These are phyloP conservation scores for Zygaena filipendulae DNA, from an alignment of 2,888 invertebrate species.

Conservation along the genomic window DNA sequence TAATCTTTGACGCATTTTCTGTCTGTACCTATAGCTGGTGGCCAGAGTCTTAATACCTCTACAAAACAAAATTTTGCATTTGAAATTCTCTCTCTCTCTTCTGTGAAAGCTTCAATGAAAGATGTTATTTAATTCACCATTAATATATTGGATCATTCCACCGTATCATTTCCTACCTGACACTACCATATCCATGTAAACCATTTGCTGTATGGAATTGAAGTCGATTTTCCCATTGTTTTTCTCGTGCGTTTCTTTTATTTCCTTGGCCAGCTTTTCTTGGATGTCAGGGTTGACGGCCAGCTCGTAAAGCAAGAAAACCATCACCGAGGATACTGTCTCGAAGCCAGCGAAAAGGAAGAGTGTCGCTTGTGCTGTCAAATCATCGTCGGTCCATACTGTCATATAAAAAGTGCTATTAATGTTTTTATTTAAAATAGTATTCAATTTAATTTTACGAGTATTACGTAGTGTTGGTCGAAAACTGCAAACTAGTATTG, in stretches of 20 bases:
- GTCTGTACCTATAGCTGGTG: slow-evolving; percentile 43
- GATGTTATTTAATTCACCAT: too few species aligned
- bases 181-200: slow-evolving; percentile 66
- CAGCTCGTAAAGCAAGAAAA: slow-evolving; percentile 59
- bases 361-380: slow-evolving; percentile 40
- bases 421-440: background rate
- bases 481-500: too few species aligned
- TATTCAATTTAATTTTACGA: background rate
- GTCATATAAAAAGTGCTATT: slow-evolving; percentile 7
- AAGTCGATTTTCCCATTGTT: slow-evolving; percentile 40
- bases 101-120: too few species aligned
- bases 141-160: too few species aligned
- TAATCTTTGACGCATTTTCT: slow-evolving; percentile 61
- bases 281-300: slow-evolving; percentile 64
- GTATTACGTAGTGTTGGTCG: background rate
- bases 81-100: too few species aligned
- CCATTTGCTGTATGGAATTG: slow-evolving; percentile 50
- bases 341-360: slow-evolving; percentile 64
- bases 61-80: slow-evolving; percentile 12
- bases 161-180: slow-evolving; percentile 28
- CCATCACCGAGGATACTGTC: slow-evolving; percentile 34
- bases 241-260: slow-evolving; percentile 37
- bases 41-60: slow-evolving; percentile 60
- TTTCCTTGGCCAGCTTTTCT: slow-evolving; percentile 51
- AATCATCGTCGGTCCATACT: slow-evolving; percentile 31